Evolutionary conservation across 37 sponge, comb jelly and placozoan species (phyloP), one percentile per base, ranked within the genome.

Genomic region (Cliona cf. orientalis): DNA sequence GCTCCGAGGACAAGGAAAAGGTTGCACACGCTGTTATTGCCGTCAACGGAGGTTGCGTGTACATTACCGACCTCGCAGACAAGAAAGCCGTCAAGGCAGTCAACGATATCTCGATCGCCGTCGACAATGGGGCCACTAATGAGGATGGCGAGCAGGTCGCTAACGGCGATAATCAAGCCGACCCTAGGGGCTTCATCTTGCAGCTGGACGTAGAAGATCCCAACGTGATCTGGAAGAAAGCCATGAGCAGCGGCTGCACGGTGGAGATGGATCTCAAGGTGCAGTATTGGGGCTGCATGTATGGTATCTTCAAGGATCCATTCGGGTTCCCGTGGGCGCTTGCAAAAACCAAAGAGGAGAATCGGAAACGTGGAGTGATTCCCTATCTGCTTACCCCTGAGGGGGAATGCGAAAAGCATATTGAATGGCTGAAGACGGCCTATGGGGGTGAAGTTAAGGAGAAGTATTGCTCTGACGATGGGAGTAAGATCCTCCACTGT

Each of bases 251-350:
- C 41, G 89, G 84, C 45, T 78, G 84, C 40, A 83, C 40, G 22
- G 71, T 71, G 0, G 37, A 45, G 0, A 32, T 40, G 28, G 79
- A 83, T 33, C 71, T 89, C 23, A 71, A 83, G 39, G 43, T 63
- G 43, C 89, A 89, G 58, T 72, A 12, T 25, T 89, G 84, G 84
- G 89, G 89, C 5, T 71, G 28, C 11, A 14, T 60, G 12, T 79
- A 79, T 43, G 89, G 89, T 2, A 33, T 33, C 21, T 43, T 89
- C 26, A 12, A 14, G 17, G 89, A 89, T 38, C 89, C 89, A 7
- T 89, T 82, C 33, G 89, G 89, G 11, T 89, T 64, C 46, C 36
- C 44, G 40, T 89, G 89, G 89, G 53, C 72, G 40, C 28, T 80
- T 12, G n/a, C 29, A 22, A 53, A 71, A 75, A 58, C 68, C 14